Base-by-base conservation (phyloP, 1,140 invertebrate genomes). In the Cydia splendana region DNA sequence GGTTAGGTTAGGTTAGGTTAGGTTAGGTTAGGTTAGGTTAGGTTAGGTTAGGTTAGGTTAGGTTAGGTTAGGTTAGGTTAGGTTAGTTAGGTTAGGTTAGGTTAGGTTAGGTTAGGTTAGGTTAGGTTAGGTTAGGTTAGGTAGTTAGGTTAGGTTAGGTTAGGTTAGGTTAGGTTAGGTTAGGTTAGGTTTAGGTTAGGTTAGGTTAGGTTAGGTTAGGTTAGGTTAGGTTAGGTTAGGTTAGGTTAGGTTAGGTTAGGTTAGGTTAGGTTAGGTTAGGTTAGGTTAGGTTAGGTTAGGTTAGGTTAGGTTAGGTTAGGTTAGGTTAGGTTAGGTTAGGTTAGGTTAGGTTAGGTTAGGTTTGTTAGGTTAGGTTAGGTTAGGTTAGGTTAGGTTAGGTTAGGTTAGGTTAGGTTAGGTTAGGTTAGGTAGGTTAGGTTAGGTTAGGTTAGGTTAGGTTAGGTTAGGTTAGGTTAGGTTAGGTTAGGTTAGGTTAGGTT, bases 401-500 rank as follows among this genome's bases (percentile, higher is more conserved):
- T 85, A 84, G 81, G 85, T 85, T 86, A 79, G 80, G 84, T 86
- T 84, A 80, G 81, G 84, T 85, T 84, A 82, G 80, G 84, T 85
- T 85, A 79, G 80, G 82, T 86, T 84, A 84, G n/a, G n/a, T n/a
- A n/a, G n/a, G n/a, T n/a, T n/a, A n/a, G n/a, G n/a, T n/a, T n/a
- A n/a, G n/a, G n/a, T n/a, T n/a, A n/a, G n/a, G n/a, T n/a, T n/a
- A n/a, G n/a, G n/a, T n/a, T n/a, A n/a, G n/a, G n/a, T n/a, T n/a
- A n/a, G n/a, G 80, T 48, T 48, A 48, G 45, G 45, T 48, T 48
- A 48, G 45, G 45, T 48, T 48, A 48, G 45, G 45, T 48, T 48
- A 48, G 45, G 45, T 48, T 48, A 48, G 45, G 45, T 48, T 48
- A 48, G n/a, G 82, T 86, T 86, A 83, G 83, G 83, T 85, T 84